Evolutionary conservation across 2,888 invertebrate species (phyloP).

Genomic region (Opisthograptis luteolata): DNA sequence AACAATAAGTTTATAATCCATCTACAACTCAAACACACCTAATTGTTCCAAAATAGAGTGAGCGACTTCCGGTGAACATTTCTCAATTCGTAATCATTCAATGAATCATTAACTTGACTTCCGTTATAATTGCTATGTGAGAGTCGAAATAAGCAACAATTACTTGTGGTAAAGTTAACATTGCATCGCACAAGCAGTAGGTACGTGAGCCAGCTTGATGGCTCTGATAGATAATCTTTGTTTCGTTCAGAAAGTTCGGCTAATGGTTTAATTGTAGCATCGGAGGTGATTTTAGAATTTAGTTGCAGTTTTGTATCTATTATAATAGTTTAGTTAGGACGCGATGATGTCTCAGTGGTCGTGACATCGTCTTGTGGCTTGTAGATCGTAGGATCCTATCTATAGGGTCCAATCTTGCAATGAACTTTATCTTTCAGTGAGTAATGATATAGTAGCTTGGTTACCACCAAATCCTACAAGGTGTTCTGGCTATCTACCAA

Average conservation of each 20-base stretch:
- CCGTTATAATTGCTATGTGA: constrained; percentile 66
- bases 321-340: background rate
- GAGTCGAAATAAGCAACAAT: constrained; percentile 52
- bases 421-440: too few species aligned
- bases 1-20: constrained; percentile 24
- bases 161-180: constrained; percentile 59
- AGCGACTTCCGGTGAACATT: constrained; percentile 18
- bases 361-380: too few species aligned
- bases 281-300: constrained; percentile 10
- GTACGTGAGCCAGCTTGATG: constrained; percentile 13
- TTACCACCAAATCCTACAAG: too few species aligned
- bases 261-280: constrained; percentile 54
- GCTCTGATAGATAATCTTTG: constrained; percentile 57
- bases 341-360: too few species aligned
- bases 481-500: too few species aligned
- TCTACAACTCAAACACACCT: constrained; percentile 22
- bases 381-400: too few species aligned
- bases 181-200: constrained; percentile 58
- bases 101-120: constrained; percentile 57
- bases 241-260: constrained; percentile 47
- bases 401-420: too few species aligned
- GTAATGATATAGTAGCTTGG: background rate
- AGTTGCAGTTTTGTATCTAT: constrained; percentile 11
- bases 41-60: constrained; percentile 27
- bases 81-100: constrained; percentile 52